Percentiles rank a stretch among this genome's conserved stretches.
Evolutionary conservation across 2,797 vertebrate species (phyloP).

Genomic region (Telmatherina bonti): DNA sequence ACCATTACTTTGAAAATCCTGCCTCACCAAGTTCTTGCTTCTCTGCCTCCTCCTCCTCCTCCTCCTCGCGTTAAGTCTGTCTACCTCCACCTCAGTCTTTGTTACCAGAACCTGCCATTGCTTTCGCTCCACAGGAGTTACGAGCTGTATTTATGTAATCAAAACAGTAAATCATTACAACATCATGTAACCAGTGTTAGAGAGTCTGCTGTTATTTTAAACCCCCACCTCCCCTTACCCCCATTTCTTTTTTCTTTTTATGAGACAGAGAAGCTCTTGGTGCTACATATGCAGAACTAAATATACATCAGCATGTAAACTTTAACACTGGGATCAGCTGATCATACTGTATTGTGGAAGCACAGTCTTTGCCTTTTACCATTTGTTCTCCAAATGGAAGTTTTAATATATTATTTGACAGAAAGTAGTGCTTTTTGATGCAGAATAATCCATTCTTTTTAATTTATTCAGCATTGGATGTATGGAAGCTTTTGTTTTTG

Average conservation of each 20-base stretch:
- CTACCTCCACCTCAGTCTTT: constrained; percentile 66
- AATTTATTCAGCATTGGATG: constrained; percentile 41
- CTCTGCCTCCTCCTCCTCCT: constrained; percentile 19
- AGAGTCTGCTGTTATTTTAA: constrained; percentile 56
- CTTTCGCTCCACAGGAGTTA: constrained; percentile 32
- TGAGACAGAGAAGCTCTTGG: constrained; percentile 15
- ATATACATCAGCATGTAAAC: constrained; percentile 14
- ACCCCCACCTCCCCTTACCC: background rate
- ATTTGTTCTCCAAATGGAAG: constrained; percentile 28
- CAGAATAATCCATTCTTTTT: constrained; percentile 40
- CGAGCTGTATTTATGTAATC: constrained; percentile 54
- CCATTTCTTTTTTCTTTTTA: constrained; percentile 1
- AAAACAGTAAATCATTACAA: constrained; percentile 56
- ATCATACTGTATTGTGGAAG: constrained; percentile 22
- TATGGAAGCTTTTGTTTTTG: constrained; percentile 34
- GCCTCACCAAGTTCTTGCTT: constrained; percentile 25
- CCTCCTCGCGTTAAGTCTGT: constrained; percentile 36
- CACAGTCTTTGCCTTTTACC: constrained; percentile 35
- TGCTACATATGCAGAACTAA: constrained; percentile 19
- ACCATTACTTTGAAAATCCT: constrained; percentile 35
- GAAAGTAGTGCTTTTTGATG: constrained; percentile 21
- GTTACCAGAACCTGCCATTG: constrained; percentile 24
- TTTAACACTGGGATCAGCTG: constrained; percentile 26
- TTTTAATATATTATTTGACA: constrained; percentile 51
- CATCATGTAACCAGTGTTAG: constrained; percentile 33